Percentiles rank a stretch among this genome's conserved stretches.
phyloP scores from a whole-genome alignment of 2,797 vertebrate genomes.

The Leucoraja ocellata region DNA sequence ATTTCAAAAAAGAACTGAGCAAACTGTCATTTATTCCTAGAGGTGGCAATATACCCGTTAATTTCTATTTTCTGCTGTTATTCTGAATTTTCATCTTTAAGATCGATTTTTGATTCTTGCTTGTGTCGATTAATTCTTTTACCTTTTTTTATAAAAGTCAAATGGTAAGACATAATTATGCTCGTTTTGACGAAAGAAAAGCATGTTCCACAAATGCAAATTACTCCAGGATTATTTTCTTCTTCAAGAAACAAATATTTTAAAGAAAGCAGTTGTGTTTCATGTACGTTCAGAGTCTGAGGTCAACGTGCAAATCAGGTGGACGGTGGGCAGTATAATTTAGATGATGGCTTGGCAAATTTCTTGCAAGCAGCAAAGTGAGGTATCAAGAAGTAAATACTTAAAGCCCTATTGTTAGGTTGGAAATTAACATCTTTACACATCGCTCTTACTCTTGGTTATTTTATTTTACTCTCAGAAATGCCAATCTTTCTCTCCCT shows the following conservation, averaged over 20 bases:
- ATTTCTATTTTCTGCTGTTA: not conserved
- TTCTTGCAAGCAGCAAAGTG: not conserved
- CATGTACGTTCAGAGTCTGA: not conserved
- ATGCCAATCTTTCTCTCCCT: not conserved
- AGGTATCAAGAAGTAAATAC: not conserved
- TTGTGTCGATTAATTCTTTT: not conserved
- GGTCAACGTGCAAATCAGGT: not conserved
- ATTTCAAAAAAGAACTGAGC: not conserved
- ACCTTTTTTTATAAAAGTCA: not conserved
- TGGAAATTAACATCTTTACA: not conserved
- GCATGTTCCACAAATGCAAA: not conserved
- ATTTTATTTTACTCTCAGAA: not conserved
- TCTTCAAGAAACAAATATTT: not conserved
- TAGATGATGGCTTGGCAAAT: not conserved
- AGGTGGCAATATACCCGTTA: not conserved
- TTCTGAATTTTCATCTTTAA: not conserved
- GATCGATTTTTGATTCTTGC: not conserved
- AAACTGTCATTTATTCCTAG: not conserved
- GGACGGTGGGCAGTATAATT: not conserved
- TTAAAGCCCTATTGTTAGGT: not conserved
- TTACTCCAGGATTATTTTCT: not conserved
- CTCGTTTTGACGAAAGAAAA: not conserved
- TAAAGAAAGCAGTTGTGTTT: not conserved
- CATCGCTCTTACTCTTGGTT: not conserved
- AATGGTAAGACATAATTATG: not conserved